phyloP scores from a whole-genome alignment of 2,797 vertebrate species.

The Morus bassanus region DNA sequence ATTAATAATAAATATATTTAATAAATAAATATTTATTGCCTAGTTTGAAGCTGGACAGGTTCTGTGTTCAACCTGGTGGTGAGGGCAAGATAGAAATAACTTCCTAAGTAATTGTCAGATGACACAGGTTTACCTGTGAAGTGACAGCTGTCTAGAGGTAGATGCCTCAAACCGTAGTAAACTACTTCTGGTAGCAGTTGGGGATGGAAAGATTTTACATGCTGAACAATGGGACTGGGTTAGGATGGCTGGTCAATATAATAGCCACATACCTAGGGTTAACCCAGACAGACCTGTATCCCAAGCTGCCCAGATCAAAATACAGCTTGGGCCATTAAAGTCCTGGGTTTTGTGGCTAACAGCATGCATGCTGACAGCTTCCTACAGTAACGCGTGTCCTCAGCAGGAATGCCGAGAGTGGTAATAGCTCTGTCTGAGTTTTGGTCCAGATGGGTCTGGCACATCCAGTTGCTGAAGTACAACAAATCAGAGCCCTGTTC shows the following conservation, averaged over 20 bases:
- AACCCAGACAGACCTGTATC: neutral
- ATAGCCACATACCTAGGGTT: neutral
- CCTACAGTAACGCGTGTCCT: neutral
- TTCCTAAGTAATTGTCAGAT: neutral
- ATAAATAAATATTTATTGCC: neutral
- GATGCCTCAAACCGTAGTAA: neutral
- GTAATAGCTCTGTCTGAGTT: neutral
- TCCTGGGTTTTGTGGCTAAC: neutral
- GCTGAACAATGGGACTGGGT: neutral
- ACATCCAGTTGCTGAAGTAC: neutral
- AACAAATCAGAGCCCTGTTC: constrained; percentile 14
- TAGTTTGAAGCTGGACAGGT: neutral
- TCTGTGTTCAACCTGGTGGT: neutral
- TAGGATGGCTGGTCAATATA: neutral
- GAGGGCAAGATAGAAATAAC: neutral
- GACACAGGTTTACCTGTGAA: neutral
- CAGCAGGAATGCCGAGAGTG: neutral
- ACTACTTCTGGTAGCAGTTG: neutral
- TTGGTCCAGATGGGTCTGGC: constrained; percentile 26
- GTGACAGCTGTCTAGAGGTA: neutral
- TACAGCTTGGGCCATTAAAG: neutral
- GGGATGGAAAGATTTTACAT: neutral
- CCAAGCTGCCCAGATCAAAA: neutral
- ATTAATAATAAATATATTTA: too few species aligned
- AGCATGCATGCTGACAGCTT: neutral